Conservation (phyloP, 2,888 invertebrate species). For the Drosophila hamatofila region DNA sequence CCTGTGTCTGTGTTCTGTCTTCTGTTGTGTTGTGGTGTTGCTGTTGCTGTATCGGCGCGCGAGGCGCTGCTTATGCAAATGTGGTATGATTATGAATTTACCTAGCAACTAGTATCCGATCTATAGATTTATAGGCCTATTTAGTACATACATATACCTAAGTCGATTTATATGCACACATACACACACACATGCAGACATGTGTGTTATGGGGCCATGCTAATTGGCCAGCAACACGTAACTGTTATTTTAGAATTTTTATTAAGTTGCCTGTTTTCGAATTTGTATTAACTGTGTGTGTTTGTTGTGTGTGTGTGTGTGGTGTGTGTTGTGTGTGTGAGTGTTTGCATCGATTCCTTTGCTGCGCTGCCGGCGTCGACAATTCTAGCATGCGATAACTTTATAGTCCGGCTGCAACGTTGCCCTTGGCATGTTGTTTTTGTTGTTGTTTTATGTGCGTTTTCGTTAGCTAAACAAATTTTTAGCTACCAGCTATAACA, state of each 20-base stretch:
- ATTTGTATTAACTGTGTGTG: background rate
- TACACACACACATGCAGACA: background rate
- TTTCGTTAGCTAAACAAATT: slow-evolving; percentile 48
- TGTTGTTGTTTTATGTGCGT: slow-evolving; percentile 21
- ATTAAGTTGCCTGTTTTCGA: slow-evolving; percentile 4
- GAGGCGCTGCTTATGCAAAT: slow-evolving; percentile 73
- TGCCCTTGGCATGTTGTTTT: slow-evolving; percentile 35
- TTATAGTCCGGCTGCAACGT: slow-evolving; percentile 26
- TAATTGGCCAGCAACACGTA: slow-evolving; percentile 59
- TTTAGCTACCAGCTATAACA: slow-evolving; percentile 33
- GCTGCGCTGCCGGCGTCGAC: slow-evolving; percentile 33
- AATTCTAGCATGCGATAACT: slow-evolving; percentile 44
- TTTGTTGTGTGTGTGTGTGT: background rate
- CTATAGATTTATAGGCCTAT: slow-evolving; percentile 28
- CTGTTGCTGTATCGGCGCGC: slow-evolving; percentile 55
- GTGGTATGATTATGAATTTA: slow-evolving; percentile 62
- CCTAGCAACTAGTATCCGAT: slow-evolving; percentile 53
- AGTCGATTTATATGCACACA: background rate
- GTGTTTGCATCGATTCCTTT: slow-evolving; percentile 25
- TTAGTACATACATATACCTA: background rate
- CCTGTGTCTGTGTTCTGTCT: slow-evolving; percentile 38
- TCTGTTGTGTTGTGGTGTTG: no score
- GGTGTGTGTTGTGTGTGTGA: background rate
- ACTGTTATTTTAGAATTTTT: slow-evolving; percentile 28
- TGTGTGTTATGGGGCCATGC: slow-evolving; percentile 19